phyloP scores from a whole-genome alignment of 64 coral and sea anemone genomes.

The Stichodactyla mertensii region DNA sequence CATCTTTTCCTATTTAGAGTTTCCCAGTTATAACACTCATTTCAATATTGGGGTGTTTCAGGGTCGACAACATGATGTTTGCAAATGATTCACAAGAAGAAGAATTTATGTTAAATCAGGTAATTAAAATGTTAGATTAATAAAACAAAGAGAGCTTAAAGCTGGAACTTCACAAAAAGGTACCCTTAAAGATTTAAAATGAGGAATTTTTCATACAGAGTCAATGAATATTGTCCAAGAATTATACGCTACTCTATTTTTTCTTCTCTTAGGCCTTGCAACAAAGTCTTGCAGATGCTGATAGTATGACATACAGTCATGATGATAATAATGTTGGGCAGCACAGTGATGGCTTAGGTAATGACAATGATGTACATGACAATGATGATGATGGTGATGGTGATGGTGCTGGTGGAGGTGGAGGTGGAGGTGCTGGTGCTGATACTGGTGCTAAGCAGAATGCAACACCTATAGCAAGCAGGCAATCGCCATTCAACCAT shows the following conservation, averaged over 20 bases:
- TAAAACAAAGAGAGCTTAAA: no score
- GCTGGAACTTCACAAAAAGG: no score
- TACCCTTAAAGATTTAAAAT: no score
- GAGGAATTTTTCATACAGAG: no score
- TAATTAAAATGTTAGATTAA: background rate
- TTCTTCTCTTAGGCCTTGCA: slow-evolving; percentile 34
- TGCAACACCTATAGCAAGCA: background rate
- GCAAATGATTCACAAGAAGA: slow-evolving; percentile 61
- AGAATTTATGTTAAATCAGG: slow-evolving; percentile 45
- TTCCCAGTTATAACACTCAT: no score
- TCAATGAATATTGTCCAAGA: background rate
- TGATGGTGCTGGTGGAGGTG: background rate
- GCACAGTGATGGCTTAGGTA: background rate
- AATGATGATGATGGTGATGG: background rate
- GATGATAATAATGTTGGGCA: background rate
- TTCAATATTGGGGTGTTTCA: background rate
- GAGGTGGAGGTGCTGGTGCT: background rate
- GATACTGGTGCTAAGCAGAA: background rate
- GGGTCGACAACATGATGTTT: slow-evolving; percentile 38
- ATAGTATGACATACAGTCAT: background rate
- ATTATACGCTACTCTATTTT: background rate
- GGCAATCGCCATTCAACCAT: background rate
- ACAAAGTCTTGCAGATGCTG: slow-evolving; percentile 27
- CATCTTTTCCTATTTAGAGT: background rate
- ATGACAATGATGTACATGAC: background rate